Evolutionary conservation across 2,113 vertebrate species (phyloP), one percentile per base, ranked within the genome.

Genomic region (Trogon melanurus): DNA sequence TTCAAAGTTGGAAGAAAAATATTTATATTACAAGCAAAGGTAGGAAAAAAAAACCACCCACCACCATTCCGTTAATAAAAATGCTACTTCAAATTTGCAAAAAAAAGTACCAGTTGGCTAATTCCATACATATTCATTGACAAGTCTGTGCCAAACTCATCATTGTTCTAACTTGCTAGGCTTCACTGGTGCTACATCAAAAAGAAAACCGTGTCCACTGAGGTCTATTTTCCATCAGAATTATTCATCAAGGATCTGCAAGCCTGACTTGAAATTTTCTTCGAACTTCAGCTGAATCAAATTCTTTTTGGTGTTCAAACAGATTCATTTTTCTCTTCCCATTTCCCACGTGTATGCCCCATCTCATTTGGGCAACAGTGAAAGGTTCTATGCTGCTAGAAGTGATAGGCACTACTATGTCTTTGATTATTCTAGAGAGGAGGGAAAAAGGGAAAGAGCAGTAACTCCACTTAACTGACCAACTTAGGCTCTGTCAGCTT

Each of bases 231-330:
- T 71, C 81, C 87, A 23, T 56, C 70, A 30, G 65, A 95, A 87
- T 91, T 93, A 93, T 86, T 94, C 72, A 93, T 84, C 70, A 79
- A 72, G 41, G 45, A 73, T 61, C 54, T 66, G 30, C 41, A 92
- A 95, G 45, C 29, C 70, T 69, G 79, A 58, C 70, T 41, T 53
- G 30, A 79, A 87, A 25, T 65, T 89, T 91, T 84, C 73, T 80
- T 75, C 92, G 12, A 92, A 10, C 62, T 94, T 79, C 66, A 57
- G 45, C 45, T 45, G 54, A 87, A 62, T 87, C 36, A 65, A 62
- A 85, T 72, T 81, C 30, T 85, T 79, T 75, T 57, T 92, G 41
- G 73, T 65, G 57, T 85, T 94, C 88, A 91, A 29, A 74, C 21
- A 78, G 53, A 70, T 56, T 38, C 10, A 54, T 76, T 92, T 89